Base-by-base conservation (phyloP, 2,888 invertebrate genomes). In the Sturmia bella region DNA sequence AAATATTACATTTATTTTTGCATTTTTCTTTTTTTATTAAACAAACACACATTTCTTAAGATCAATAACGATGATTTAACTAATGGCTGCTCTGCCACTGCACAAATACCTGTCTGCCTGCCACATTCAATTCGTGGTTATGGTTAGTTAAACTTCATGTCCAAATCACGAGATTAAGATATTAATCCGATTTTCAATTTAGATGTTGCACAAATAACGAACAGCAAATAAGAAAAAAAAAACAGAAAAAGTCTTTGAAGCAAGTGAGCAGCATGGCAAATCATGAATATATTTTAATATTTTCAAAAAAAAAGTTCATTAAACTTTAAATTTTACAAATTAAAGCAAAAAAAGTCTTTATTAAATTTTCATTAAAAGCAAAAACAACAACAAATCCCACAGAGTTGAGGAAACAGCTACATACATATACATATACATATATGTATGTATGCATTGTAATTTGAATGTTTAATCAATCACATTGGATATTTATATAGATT, bases 171-270 rank as follows among this genome's bases (percentile, higher is more conserved):
- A 66, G 78, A 82, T 82, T 82, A 82, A 78, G 78, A 78, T 75
- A 82, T 82, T 82, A 78, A 82, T 78, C 74, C 78, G 66, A 82
- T 74, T 78, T 78, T 56, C 63, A 74, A 74, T 77, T 77, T 64
- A 82, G 66, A 61, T 78, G 70, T 78, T 66, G 69, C 69, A 77
- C 19, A 21, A 59, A 70, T 56, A 56, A n/a, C n/a, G 43, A 57
- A 69, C 61, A 56, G 9, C n/a, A 56, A 21, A 19, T 11, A 4
- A 63, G 12, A 3, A 17, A 32, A 5, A 64, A 39, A 3, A 39
- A 37, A 13, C 9, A 19, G 9, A 32, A 32, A 13, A 57, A 63
- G 15, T 59, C 15, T n/a, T 15, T 24, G 21, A 21, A n/a, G 15
- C 19, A 17, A 39, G 52, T 27, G 19, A 52, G 12, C 43, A 13